Evolutionary conservation across 2,113 vertebrate species (phyloP).

Genomic region (Corapipo altera): DNA sequence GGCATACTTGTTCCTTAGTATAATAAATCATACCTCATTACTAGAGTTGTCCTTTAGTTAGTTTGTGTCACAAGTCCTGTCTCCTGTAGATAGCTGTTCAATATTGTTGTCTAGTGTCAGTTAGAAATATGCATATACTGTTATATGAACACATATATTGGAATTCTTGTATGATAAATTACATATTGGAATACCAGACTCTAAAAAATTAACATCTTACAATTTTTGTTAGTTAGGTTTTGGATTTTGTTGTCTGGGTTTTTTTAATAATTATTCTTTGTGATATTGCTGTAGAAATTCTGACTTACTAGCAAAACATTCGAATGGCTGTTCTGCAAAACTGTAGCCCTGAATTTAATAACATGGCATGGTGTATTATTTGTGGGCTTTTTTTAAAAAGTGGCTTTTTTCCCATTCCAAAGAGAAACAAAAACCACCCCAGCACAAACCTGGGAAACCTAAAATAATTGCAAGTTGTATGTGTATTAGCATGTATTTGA

Average conservation of each 20-base stretch:
- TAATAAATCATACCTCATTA: rapidly evolving
- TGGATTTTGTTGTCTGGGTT: too few relatives aligned
- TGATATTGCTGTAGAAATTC: background rate
- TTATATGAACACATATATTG: background rate
- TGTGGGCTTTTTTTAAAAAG: background rate
- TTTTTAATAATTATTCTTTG: background rate
- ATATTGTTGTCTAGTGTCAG: background rate
- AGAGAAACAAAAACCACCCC: background rate
- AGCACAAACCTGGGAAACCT: background rate
- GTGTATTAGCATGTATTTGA: background rate
- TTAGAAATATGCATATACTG: background rate
- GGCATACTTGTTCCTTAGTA: background rate
- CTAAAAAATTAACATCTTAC: background rate
- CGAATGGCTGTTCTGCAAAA: background rate
- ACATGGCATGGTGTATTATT: background rate
- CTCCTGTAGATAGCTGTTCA: background rate
- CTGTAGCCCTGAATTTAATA: background rate
- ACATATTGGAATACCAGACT: background rate
- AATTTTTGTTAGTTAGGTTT: background rate
- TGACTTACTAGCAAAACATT: background rate
- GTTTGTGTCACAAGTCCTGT: background rate
- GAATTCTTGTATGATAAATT: background rate
- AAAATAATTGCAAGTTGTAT: background rate
- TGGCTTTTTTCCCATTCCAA: background rate
- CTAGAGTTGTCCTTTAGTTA: background rate